Conservation (phyloP, 2,888 invertebrate species). For the Nomada ferruginata region DNA sequence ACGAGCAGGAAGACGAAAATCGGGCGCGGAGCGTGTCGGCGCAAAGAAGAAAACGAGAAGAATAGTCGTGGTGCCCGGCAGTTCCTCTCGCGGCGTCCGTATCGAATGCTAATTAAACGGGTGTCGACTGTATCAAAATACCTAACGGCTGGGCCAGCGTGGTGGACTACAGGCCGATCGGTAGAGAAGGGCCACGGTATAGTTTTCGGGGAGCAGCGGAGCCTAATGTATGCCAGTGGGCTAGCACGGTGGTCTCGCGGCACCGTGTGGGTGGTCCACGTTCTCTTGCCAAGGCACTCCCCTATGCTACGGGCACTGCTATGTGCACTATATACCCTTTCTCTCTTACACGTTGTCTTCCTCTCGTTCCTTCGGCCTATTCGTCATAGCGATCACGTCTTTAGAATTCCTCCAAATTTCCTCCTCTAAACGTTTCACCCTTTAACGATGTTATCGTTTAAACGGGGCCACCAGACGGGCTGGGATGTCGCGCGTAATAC, state of each 20-base stretch:
- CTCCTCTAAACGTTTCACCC: slow-evolving; percentile 23
- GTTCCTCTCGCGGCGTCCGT: slow-evolving; percentile 77
- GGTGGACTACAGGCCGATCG: slow-evolving; percentile 71
- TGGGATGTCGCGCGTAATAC: not conserved
- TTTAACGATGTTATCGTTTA: not conserved
- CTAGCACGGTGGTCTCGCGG: slow-evolving; percentile 84
- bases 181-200: slow-evolving; percentile 72
- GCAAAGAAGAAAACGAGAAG: slow-evolving; percentile 42
- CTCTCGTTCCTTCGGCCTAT: slow-evolving; percentile 19
- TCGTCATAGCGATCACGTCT: slow-evolving; percentile 21
- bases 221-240: slow-evolving; percentile 84
- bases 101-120: slow-evolving; percentile 83
- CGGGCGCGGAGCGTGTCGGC: slow-evolving; percentile 56
- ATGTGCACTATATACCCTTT: slow-evolving; percentile 78
- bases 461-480: not conserved
- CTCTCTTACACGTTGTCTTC: slow-evolving; percentile 52
- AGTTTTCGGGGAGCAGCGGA: slow-evolving; percentile 80
- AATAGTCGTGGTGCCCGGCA: slow-evolving; percentile 62
- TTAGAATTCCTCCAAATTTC: slow-evolving; percentile 26
- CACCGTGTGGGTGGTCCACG: slow-evolving; percentile 84
- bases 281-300: slow-evolving; percentile 82
- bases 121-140: slow-evolving; percentile 83
- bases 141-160: slow-evolving; percentile 78
- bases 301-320: slow-evolving; percentile 76
- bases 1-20: slow-evolving; percentile 54